Base-by-base conservation (phyloP, 2,888 invertebrate species). In the Rotaria socialis region DNA sequence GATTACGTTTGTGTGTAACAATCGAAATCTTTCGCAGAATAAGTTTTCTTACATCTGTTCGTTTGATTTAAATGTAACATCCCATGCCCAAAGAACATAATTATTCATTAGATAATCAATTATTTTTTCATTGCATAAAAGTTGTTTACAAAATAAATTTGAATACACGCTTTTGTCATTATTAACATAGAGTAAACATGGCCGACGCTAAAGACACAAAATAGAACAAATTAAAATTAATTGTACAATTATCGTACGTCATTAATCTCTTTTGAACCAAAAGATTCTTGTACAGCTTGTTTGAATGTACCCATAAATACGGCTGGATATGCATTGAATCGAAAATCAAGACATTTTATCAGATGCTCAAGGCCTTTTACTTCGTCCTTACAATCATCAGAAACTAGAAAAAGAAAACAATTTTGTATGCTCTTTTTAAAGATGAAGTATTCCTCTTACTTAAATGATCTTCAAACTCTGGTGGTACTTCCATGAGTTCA, bases 71-170 rank as follows among this genome's bases (percentile, higher is more conserved):
- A 24, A 47, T 47, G 80, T 80, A 47, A 43, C 6, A 80, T 80
- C 80, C 80, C 80, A 80, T 47, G 47, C 80, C 80, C 80, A 80
- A 80, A 80, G 47, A 24, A 80, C 47, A 80, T 80, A 80, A 80
- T 80, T 80, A 80, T 35, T 80, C 47, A 80, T 47, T 47, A 80
- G 47, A 80, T 47, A 80, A 47, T 80, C 80, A 43, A 80, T 47
- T 4, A 47, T n/a, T 11, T 47, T 80, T 11, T 80, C 80, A 47
- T 47, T 47, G 14, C 80, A 80, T 11, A 80, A n/a, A 3, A 80
- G 24, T 47, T 80, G 80, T 47, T 43, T 47, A 80, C 80, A 80
- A n/a, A 80, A 80, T 80, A 80, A 24, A 80, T 80, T 80, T 24
- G 47, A 6, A 80, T 80, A 80, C 2, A 80, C 10, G 11, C 80